phyloP scores from a whole-genome alignment of 2,888 invertebrate genomes.

The Cecidostiba fungosa region DNA sequence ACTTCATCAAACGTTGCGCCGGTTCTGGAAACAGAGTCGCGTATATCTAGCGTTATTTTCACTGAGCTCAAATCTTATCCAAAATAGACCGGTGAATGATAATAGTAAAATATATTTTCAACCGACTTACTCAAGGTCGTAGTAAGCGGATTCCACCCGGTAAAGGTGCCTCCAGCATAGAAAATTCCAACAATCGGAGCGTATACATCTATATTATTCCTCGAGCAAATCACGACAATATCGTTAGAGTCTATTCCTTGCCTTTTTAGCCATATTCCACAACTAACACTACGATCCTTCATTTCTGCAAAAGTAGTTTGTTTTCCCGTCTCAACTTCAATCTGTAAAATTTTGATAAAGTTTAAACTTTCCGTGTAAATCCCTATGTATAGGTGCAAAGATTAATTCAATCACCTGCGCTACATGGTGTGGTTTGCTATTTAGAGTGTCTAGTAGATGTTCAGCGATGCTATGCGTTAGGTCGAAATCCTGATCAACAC shows the following conservation, averaged over 20 bases:
- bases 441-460: too few relatives aligned
- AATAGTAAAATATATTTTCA: background rate
- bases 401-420: too few relatives aligned
- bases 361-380: too few relatives aligned
- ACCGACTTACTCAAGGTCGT: background rate
- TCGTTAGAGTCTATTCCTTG: background rate
- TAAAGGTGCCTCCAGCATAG: background rate
- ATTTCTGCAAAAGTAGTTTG: conserved; percentile 67
- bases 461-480: too few relatives aligned
- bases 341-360: background rate
- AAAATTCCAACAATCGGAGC: background rate
- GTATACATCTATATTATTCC: background rate
- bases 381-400: too few relatives aligned
- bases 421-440: too few relatives aligned
- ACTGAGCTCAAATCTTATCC: too few relatives aligned
- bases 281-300: conserved; percentile 69
- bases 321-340: background rate
- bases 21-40: conserved; percentile 50
- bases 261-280: conserved; percentile 70
- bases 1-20: conserved; percentile 62
- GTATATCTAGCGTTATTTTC: too few relatives aligned
- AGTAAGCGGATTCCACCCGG: background rate
- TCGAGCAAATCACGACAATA: background rate
- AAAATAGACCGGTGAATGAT: too few relatives aligned
- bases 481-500: too few relatives aligned